phyloP scores from a whole-genome alignment of 2,113 vertebrate genomes.

The Neogobius melanostomus region DNA sequence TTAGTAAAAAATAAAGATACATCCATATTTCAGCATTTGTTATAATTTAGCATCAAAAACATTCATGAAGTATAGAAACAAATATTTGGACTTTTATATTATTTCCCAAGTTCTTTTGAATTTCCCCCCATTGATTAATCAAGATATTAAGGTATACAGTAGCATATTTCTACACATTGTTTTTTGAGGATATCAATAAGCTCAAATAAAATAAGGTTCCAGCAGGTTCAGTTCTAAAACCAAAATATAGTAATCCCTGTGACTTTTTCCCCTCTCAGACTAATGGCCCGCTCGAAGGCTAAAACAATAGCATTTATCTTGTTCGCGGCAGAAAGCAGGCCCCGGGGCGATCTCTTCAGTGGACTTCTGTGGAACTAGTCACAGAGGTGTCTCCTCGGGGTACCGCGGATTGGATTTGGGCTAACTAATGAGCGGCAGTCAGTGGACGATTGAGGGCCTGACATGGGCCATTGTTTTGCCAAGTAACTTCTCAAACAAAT shows the following conservation, averaged over 20 bases:
- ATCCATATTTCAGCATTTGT: too few species aligned
- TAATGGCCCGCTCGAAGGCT: conserved; percentile 63
- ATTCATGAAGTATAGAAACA: too few species aligned
- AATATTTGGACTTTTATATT: too few species aligned
- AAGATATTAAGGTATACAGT: too few species aligned
- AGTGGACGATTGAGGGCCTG: conserved; percentile 2
- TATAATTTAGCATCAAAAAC: too few species aligned
- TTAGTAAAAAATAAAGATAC: too few species aligned
- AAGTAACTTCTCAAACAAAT: neutral
- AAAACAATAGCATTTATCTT: conserved; percentile 67
- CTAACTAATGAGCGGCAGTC: conserved; percentile 17
- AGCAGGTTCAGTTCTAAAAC: conserved; percentile 37
- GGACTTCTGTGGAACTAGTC: conserved; percentile 31
- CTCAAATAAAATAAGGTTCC: conserved; percentile 48
- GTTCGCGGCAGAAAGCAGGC: conserved; percentile 37
- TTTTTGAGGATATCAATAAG: too few species aligned
- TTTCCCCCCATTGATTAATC: too few species aligned
- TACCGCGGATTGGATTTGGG: conserved; percentile 20
- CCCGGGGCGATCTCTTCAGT: conserved; percentile 51
- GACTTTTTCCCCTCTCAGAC: conserved; percentile 47
- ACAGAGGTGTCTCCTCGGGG: conserved; percentile 20
- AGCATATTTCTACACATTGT: too few species aligned
- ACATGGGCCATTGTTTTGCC: conserved; percentile 6
- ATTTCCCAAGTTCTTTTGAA: too few species aligned
- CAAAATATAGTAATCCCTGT: conserved; percentile 57